phyloP scores from a whole-genome alignment of 2,888 invertebrate genomes.

The Tridacna crocea region DNA sequence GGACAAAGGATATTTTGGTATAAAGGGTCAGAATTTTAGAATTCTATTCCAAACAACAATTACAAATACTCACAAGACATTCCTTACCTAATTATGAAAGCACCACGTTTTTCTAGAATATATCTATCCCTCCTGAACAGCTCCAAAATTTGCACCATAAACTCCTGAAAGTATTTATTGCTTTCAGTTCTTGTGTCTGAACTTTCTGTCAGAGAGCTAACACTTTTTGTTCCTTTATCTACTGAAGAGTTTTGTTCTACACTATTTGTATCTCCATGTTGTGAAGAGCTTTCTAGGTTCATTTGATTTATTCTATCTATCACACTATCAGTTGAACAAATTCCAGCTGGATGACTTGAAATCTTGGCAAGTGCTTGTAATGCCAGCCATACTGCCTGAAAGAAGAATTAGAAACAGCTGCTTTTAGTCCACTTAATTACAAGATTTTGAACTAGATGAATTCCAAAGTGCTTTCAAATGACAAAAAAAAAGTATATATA shows the following conservation, averaged over 20 bases:
- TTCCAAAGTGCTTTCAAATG: too few species aligned
- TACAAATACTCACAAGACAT: too few species aligned
- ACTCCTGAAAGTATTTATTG: constrained; percentile 90
- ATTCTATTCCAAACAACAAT: too few species aligned
- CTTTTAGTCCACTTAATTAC: too few species aligned
- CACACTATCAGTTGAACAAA: constrained; percentile 18
- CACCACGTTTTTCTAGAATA: constrained; percentile 95
- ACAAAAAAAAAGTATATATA: too few species aligned
- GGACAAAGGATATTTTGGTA: too few species aligned
- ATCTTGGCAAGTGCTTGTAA: constrained; percentile 94
- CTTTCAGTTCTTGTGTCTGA: constrained; percentile 51
- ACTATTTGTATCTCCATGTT: constrained; percentile 26
- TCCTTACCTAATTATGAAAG: constrained; percentile 95
- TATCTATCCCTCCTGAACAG: constrained; percentile 93
- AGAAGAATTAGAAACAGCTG: neutral
- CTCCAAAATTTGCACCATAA: constrained; percentile 92
- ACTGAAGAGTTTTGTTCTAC: constrained; percentile 22
- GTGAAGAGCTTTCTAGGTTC: constrained; percentile 30
- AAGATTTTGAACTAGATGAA: too few species aligned
- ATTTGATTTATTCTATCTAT: constrained; percentile 17
- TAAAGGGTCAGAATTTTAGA: too few species aligned
- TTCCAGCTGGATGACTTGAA: constrained; percentile 83
- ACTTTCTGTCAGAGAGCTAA: constrained; percentile 1
- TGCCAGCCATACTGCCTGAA: constrained; percentile 93
- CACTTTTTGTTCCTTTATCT: constrained; percentile 24